Conservation (phyloP, 2,113 vertebrate genomes). For the Climacteris rufus region DNA sequence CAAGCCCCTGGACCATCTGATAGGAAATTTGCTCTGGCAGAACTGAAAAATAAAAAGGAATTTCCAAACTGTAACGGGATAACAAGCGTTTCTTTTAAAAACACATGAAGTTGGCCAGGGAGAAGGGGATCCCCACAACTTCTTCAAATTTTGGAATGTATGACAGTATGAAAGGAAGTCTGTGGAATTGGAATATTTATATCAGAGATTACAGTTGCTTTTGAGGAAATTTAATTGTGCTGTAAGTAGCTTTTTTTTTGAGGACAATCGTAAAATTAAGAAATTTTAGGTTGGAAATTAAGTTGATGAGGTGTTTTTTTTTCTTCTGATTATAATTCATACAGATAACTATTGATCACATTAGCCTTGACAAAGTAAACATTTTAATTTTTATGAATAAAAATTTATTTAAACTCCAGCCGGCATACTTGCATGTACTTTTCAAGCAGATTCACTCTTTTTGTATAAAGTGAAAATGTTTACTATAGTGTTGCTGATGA, state of each 20-base stretch:
- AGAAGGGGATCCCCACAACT: constrained; percentile 2
- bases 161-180: neutral
- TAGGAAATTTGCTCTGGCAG: neutral
- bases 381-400: constrained; percentile 15
- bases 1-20: constrained; percentile 27
- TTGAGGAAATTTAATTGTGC: neutral
- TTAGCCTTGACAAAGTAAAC: neutral
- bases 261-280: neutral
- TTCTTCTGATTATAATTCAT: neutral
- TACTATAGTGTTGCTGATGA: neutral
- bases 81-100: constrained; percentile 42
- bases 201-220: constrained; percentile 3
- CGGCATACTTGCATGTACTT: constrained; percentile 32
- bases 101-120: neutral
- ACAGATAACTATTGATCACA: neutral
- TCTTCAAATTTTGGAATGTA: neutral
- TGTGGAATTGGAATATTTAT: neutral
- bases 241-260: constrained; percentile 12
- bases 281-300: neutral
- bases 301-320: neutral
- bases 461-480: constrained; percentile 18
- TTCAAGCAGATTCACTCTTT: constrained; percentile 10
- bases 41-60: constrained; percentile 25
- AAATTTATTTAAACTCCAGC: neutral
- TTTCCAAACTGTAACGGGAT: neutral